phyloP scores from a whole-genome alignment of 2,888 invertebrate species.

The Theodoxus fluviatilis region DNA sequence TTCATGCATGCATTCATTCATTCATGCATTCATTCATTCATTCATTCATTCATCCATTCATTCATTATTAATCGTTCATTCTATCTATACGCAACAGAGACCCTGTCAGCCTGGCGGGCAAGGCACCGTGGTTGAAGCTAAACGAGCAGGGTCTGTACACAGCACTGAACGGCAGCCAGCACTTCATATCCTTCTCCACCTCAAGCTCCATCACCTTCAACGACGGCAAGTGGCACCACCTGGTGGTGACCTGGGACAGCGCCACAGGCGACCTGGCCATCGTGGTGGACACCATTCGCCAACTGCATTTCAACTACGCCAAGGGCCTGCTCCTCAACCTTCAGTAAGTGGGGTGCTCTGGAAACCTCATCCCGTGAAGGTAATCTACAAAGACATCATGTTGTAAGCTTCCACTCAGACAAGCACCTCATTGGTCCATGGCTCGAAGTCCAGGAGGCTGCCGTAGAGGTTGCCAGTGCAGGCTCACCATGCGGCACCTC shows the following conservation, averaged over 20 bases:
- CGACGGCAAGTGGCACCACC: slow-evolving; percentile 52
- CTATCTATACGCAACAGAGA: slow-evolving; percentile 16
- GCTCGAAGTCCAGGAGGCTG: too few species aligned
- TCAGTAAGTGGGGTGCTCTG: slow-evolving; percentile 42
- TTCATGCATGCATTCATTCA: background rate
- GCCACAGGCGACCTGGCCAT: slow-evolving; percentile 33
- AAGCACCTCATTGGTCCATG: too few species aligned
- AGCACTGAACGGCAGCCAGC: slow-evolving; percentile 9
- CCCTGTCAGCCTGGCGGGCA: slow-evolving; percentile 33
- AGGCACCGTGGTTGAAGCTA: slow-evolving; percentile 38
- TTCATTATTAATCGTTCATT: background rate
- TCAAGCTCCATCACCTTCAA: slow-evolving; percentile 24
- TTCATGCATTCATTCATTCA: background rate
- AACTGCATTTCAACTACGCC: slow-evolving; percentile 24
- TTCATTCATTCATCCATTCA: background rate
- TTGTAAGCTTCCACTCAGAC: too few species aligned
- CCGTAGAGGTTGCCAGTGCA: too few species aligned
- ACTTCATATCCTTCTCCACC: slow-evolving; percentile 24
- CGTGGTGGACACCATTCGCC: slow-evolving; percentile 39
- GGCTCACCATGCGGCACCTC: too few species aligned
- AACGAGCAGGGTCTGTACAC: slow-evolving; percentile 37
- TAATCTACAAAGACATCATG: too few species aligned
- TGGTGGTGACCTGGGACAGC: slow-evolving; percentile 39
- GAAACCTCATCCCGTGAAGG: slow-evolving; percentile 50
- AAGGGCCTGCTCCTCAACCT: slow-evolving; percentile 16